Evolutionary conservation across 2,888 invertebrate genomes (phyloP), one percentile per base, ranked within the genome.

Genomic region (Chironomus tentans): DNA sequence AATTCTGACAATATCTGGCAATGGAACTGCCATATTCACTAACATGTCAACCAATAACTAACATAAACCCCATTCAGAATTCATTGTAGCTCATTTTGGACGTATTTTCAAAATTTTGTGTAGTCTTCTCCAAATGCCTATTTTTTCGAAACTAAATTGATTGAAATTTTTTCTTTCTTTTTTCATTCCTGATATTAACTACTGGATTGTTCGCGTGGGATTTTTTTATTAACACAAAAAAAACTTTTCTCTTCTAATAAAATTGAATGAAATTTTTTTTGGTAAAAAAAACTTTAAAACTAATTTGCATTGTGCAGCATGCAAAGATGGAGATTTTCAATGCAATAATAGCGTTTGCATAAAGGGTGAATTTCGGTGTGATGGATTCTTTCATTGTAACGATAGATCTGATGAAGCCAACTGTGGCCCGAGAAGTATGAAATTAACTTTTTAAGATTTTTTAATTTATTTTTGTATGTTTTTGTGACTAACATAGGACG

Each of bases 261-360:
- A 68, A 68, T 21, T 15, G 13, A 21, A 12, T 65, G 65, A 10
- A 2, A 21, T 13, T 21, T 68, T 15, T 15, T 69, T 38, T 4
- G n/a, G 10, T 7, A 47, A 47, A 78, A 72, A 77, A 78, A 2
- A n/a, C n/a, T n/a, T 62, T 74, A 21, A 80, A n/a, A 62, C 12
- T 18, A 62, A 62, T 15, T 4, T 13, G 50, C 50, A 12, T 50
- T 5, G 80, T 77, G 78, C 80, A 18, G 77, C 80, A 79, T 91
- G 90, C 82, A 79, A 82, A 68, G 79, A 80, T 77, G 82, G 86
- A 79, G 85, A 84, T 78, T 91, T 89, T 87, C 86, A 85, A 81
- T 91, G 91, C 84, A 85, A 85, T 80, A 88, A 87, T 82, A 87
- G 87, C 81, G 82, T 86, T 82, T 90, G 90, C 84, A 88, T 90